Evolutionary conservation across 2,113 vertebrate genomes (phyloP).

Genomic region (Romanogobio albipinnatus): DNA sequence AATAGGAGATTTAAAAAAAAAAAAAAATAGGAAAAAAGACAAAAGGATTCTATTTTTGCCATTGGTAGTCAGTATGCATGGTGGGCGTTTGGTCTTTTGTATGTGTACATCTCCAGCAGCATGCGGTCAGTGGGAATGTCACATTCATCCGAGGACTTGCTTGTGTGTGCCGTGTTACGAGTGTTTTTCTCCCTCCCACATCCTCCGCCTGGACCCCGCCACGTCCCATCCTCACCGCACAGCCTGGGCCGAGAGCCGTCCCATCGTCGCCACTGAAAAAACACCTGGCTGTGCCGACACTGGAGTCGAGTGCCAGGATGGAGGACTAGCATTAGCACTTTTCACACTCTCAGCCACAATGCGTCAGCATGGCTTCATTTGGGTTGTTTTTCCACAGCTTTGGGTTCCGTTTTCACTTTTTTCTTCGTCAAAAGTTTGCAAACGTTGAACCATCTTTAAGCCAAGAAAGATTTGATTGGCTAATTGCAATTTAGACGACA

Average conservation of each 20-base stretch:
- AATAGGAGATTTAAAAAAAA: constrained; percentile 46
- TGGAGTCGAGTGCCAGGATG: constrained; percentile 49
- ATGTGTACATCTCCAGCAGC: constrained; percentile 88
- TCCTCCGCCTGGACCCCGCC: constrained; percentile 9
- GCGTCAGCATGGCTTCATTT: constrained; percentile 63
- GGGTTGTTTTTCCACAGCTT: constrained; percentile 32
- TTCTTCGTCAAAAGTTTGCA: background rate
- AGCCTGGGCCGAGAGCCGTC: constrained; percentile 25
- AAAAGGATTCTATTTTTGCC: constrained; percentile 59
- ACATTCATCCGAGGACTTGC: constrained; percentile 83
- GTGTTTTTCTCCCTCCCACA: constrained; percentile 29
- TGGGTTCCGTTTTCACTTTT: constrained; percentile 23
- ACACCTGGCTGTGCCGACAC: constrained; percentile 61
- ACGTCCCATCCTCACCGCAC: constrained; percentile 15
- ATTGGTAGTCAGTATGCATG: constrained; percentile 79
- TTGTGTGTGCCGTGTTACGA: constrained; percentile 72
- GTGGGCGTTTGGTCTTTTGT: constrained; percentile 80
- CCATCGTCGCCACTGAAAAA: constrained; percentile 1
- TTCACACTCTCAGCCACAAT: constrained; percentile 73
- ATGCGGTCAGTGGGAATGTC: constrained; percentile 91
- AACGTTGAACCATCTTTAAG: background rate
- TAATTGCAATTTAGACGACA: background rate
- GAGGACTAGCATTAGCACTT: constrained; percentile 80
- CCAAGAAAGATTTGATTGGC: background rate
- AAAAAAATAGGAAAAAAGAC: constrained; percentile 50